These are phyloP conservation scores for Diachrysia chrysitis DNA, from an alignment of 2,888 invertebrate genomes.

Conservation along the genomic window DNA sequence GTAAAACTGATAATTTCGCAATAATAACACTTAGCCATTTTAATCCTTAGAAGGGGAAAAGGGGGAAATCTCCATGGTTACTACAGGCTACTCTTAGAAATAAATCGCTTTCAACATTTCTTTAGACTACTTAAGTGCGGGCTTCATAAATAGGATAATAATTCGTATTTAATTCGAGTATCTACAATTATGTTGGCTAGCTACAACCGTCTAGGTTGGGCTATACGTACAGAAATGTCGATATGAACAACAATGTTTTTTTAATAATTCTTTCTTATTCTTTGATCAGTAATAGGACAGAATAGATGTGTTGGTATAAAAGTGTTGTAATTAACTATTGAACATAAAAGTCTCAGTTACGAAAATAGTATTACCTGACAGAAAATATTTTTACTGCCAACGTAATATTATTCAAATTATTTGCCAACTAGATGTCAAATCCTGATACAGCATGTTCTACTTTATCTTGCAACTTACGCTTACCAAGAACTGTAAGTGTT, in stretches of 20 bases:
- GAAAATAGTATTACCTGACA: too few relatives aligned
- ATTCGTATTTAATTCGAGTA: background rate
- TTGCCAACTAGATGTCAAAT: constrained; percentile 5
- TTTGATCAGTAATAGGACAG: too few relatives aligned
- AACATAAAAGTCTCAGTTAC: too few relatives aligned
- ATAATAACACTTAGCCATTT: background rate
- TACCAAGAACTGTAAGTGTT: constrained; percentile 27
- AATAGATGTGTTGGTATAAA: too few relatives aligned
- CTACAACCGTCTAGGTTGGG: too few relatives aligned
- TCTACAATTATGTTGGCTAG: background rate
- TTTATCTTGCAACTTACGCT: constrained; percentile 27
- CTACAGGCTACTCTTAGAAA: background rate
- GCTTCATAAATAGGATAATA: background rate
- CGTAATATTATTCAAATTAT: background rate
- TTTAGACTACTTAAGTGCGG: background rate
- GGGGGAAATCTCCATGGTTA: background rate
- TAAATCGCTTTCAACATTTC: background rate
- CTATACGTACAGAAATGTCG: too few relatives aligned
- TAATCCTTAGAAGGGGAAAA: background rate
- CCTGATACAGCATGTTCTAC: constrained; percentile 22
- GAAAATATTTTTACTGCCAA: too few relatives aligned
- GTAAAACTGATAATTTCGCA: constrained; percentile 4
- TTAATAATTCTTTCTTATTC: too few relatives aligned
- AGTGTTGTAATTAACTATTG: too few relatives aligned
- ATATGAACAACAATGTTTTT: too few relatives aligned